Evolutionary conservation across 2,113 vertebrate species (phyloP).

Genomic region (Upupa epops): DNA sequence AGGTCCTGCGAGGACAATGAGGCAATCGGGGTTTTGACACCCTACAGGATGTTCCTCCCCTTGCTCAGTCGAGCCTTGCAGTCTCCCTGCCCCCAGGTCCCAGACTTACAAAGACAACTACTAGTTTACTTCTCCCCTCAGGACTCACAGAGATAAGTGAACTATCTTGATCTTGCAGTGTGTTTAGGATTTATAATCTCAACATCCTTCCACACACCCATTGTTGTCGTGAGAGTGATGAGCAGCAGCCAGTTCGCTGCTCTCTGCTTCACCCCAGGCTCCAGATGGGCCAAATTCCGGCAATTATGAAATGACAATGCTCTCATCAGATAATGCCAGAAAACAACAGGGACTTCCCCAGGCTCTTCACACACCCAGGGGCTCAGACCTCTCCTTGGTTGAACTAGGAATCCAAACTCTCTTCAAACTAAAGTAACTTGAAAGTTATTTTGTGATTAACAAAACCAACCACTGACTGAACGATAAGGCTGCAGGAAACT

Average conservation of each 20-base stretch:
- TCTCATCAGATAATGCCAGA: slow-evolving; percentile 5
- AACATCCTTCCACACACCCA: slow-evolving; percentile 50
- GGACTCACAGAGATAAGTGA: slow-evolving; percentile 32
- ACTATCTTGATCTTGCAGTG: slow-evolving; percentile 36
- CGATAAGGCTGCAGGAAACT: background rate
- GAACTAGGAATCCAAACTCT: background rate
- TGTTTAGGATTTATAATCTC: slow-evolving; percentile 45
- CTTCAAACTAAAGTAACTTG: background rate
- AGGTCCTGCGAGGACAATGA: slow-evolving; percentile 50
- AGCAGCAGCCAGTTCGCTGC: slow-evolving; percentile 29
- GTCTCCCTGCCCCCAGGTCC: background rate
- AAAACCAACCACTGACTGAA: background rate
- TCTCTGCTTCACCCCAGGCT: slow-evolving; percentile 47
- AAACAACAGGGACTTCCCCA: slow-evolving; percentile 16
- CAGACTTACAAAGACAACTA: slow-evolving; percentile 32
- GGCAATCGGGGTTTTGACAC: slow-evolving; percentile 44
- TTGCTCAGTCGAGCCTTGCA: background rate
- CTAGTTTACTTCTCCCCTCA: slow-evolving; percentile 8
- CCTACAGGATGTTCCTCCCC: slow-evolving; percentile 48
- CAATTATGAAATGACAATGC: slow-evolving; percentile 61
- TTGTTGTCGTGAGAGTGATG: slow-evolving; percentile 11
- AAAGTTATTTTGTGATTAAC: background rate
- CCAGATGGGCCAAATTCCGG: slow-evolving; percentile 18
- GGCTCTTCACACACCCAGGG: background rate
- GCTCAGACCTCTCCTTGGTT: background rate